phyloP scores from a whole-genome alignment of 1,140 invertebrate species.

The Drosophila pseudoobscura region DNA sequence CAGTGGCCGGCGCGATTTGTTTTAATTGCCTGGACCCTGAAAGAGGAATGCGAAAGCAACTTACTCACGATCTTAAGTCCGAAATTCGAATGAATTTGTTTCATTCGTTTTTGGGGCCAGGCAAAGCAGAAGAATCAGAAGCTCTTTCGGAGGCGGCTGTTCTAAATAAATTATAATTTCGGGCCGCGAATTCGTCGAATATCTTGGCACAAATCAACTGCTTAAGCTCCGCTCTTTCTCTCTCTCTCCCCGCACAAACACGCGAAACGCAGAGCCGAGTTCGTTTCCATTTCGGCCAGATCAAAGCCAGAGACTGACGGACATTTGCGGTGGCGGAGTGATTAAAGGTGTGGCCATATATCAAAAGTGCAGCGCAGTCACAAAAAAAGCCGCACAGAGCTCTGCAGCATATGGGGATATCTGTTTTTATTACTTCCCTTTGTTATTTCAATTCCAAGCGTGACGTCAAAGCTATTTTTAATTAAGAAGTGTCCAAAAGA shows the following conservation, averaged over 20 bases:
- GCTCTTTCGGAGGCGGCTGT: slow-evolving; percentile 54
- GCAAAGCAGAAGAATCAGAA: slow-evolving; percentile 71
- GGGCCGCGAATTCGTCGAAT: slow-evolving; percentile 68
- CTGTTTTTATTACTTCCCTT: slow-evolving; percentile 5
- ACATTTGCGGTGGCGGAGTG: slow-evolving; percentile 77
- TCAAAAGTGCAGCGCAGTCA: slow-evolving; percentile 72
- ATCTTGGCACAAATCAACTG: slow-evolving; percentile 79
- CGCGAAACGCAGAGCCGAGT: slow-evolving; percentile 49
- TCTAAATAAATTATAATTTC: slow-evolving; percentile 81
- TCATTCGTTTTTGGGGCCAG: slow-evolving; percentile 35
- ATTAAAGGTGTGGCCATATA: slow-evolving; percentile 79
- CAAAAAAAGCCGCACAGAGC: slow-evolving; percentile 32
- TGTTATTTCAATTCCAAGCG: background rate
- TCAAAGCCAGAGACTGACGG: slow-evolving; percentile 56
- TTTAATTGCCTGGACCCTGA: slow-evolving; percentile 62
- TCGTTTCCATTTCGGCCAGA: slow-evolving; percentile 68
- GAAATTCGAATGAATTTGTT: slow-evolving; percentile 74
- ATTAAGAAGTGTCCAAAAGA: slow-evolving; percentile 37
- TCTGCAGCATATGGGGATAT: slow-evolving; percentile 5
- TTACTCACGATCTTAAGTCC: slow-evolving; percentile 69
- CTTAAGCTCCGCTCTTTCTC: slow-evolving; percentile 47
- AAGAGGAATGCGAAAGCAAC: slow-evolving; percentile 57
- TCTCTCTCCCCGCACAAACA: slow-evolving; percentile 8
- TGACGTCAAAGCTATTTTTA: slow-evolving; percentile 33
- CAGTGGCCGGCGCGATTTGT: slow-evolving; percentile 46